A percentile compares a stretch with the other conserved stretches of the same genome.
Evolutionary conservation across 2,113 vertebrate genomes (phyloP).

Genomic region (Notothenia rossii): DNA sequence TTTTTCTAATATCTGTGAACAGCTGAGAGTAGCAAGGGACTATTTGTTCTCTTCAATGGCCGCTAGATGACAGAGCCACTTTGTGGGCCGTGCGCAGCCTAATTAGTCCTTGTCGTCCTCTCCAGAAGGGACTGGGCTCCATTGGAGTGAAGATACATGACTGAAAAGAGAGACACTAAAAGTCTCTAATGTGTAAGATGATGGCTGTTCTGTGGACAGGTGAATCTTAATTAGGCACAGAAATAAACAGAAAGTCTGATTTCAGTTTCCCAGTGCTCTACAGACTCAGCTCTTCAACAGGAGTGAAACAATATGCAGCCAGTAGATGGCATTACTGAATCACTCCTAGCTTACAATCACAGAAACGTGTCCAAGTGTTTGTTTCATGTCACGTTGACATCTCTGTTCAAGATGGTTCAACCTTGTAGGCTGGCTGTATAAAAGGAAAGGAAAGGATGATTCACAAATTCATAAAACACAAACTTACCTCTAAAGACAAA

Average conservation of each 20-base stretch:
- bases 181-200: constrained; percentile 52
- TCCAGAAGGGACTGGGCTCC: constrained; percentile 62
- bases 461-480: no score
- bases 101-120: constrained; percentile 81
- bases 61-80: constrained; percentile 85
- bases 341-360: constrained; percentile 22
- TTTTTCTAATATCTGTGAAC: constrained; percentile 78
- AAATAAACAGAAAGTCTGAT: constrained; percentile 11
- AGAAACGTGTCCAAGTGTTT: constrained; percentile 3
- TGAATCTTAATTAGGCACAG: constrained; percentile 38
- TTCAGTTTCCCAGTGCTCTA: constrained; percentile 11
- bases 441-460: neutral
- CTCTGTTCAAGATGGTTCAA: constrained; percentile 16
- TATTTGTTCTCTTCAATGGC: constrained; percentile 76
- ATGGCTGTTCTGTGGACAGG: constrained; percentile 54
- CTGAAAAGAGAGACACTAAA: constrained; percentile 63
- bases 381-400: constrained; percentile 25
- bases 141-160: constrained; percentile 72
- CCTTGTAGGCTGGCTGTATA: neutral
- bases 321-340: constrained; percentile 83
- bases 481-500: no score
- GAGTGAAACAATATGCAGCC: constrained; percentile 53
- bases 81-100: constrained; percentile 78
- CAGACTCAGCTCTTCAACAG: neutral
- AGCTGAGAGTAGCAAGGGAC: constrained; percentile 82